These are phyloP conservation scores for Limulus polyphemus DNA, from an alignment of 2,888 invertebrate species.

Conservation along the genomic window DNA sequence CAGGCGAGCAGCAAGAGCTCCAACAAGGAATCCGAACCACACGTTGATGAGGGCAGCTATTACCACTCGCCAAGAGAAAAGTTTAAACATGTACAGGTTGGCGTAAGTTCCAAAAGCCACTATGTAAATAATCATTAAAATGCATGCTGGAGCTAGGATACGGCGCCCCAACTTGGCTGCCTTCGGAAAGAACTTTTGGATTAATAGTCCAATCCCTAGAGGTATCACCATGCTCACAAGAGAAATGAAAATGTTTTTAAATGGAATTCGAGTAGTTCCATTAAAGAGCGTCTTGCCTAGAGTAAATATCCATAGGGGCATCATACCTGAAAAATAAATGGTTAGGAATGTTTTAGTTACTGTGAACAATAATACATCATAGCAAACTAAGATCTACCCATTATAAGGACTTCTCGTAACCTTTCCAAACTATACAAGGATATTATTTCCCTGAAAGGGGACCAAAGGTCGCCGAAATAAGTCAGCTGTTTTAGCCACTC, in stretches of 20 bases:
- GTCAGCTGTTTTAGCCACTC: no score
- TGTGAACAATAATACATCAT: no score
- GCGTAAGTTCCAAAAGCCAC: slow-evolving; percentile 73
- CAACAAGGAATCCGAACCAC: slow-evolving; percentile 63
- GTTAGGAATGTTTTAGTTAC: no score
- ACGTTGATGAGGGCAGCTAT: slow-evolving; percentile 67
- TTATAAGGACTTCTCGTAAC: no score
- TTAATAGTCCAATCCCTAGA: slow-evolving; percentile 39
- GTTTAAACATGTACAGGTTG: slow-evolving; percentile 71
- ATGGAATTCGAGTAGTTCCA: slow-evolving; percentile 49
- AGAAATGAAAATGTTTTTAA: slow-evolving; percentile 56
- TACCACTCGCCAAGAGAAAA: slow-evolving; percentile 75
- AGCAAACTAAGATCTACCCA: no score
- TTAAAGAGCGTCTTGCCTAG: slow-evolving; percentile 47
- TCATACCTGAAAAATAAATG: slow-evolving; percentile 49
- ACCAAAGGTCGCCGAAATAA: no score
- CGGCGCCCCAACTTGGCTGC: slow-evolving; percentile 48
- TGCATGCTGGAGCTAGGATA: slow-evolving; percentile 71
- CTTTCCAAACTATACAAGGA: no score
- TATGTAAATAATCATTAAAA: slow-evolving; percentile 64
- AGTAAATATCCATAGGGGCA: slow-evolving; percentile 82
- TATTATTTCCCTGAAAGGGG: no score
- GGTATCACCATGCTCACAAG: slow-evolving; percentile 65
- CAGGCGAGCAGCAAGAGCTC: slow-evolving; percentile 49
- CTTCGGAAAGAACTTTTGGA: slow-evolving; percentile 32